These are phyloP conservation scores for Eutrigla gurnardus DNA, from an alignment of 2,797 vertebrate species.

Conservation along the genomic window DNA sequence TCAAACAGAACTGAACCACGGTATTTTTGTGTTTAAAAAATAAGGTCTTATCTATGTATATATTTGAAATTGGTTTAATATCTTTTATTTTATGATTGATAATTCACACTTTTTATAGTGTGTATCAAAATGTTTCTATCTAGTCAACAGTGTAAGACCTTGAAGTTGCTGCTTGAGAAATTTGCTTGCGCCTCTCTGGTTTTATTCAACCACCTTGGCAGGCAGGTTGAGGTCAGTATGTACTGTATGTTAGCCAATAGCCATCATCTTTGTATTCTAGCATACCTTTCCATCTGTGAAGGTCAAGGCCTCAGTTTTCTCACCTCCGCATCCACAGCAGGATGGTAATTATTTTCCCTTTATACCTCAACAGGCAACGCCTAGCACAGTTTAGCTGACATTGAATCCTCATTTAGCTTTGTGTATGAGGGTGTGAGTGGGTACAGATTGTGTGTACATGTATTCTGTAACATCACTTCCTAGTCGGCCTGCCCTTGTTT, in stretches of 20 bases:
- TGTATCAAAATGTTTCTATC: neutral
- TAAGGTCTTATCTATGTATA: neutral
- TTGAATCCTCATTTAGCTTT: constrained; percentile 65
- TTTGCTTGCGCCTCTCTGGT: neutral
- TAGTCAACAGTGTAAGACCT: neutral
- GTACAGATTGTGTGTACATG: neutral
- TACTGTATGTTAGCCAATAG: neutral
- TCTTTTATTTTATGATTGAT: neutral
- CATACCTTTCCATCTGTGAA: constrained; percentile 37
- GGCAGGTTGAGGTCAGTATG: neutral
- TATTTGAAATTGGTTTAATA: neutral
- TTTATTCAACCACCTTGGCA: neutral
- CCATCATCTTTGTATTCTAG: constrained; percentile 2
- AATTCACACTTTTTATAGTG: neutral
- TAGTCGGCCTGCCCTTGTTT: constrained; percentile 42
- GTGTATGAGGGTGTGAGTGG: constrained; percentile 20
- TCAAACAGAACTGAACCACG: neutral
- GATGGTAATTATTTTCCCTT: constrained; percentile 69
- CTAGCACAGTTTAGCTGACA: constrained; percentile 69
- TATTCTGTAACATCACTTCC: constrained; percentile 40
- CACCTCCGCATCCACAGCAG: constrained; percentile 51
- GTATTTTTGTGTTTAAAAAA: neutral
- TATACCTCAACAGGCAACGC: constrained; percentile 58
- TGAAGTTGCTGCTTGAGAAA: neutral
- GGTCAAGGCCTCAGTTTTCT: constrained; percentile 34